Percentiles rank a stretch among this genome's conserved stretches.
Conservation (phyloP, 2,888 invertebrate species). For the Drosophila colorata region DNA sequence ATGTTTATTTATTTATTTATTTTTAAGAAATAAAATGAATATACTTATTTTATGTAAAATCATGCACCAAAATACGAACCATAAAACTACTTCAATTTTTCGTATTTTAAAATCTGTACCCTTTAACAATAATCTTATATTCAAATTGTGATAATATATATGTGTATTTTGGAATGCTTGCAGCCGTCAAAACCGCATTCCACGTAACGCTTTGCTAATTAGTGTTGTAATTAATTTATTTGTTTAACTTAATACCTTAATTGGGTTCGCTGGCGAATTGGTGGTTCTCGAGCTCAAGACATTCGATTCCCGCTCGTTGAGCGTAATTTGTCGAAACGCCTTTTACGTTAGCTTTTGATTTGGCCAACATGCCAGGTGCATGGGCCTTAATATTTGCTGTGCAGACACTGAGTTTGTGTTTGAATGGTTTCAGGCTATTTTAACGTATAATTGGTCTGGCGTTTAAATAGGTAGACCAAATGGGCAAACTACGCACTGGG, state of each 20-base stretch:
- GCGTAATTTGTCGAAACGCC: slow-evolving; percentile 47
- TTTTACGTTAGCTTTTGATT: slow-evolving; percentile 24
- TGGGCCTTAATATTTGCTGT: slow-evolving; percentile 1
- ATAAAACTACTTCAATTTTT: too few relatives aligned
- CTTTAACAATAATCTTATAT: background rate
- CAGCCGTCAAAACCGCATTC: slow-evolving; percentile 56
- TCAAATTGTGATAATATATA: background rate
- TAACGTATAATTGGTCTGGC: slow-evolving; percentile 28
- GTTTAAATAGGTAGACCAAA: slow-evolving; percentile 13
- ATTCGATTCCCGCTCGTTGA: slow-evolving; percentile 3
- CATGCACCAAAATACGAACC: too few relatives aligned
- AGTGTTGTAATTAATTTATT: slow-evolving; percentile 61
- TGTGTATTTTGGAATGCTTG: slow-evolving; percentile 30
- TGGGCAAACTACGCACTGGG: slow-evolving; percentile 3
- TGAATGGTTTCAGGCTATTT: background rate
- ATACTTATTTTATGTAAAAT: too few relatives aligned
- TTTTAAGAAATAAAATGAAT: too few relatives aligned
- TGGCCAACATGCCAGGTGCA: slow-evolving; percentile 31
- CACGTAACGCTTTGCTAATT: slow-evolving; percentile 57
- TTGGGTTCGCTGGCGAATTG: slow-evolving; percentile 38
- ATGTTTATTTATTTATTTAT: too few relatives aligned
- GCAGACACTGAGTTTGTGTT: slow-evolving; percentile 14
- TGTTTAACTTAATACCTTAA: slow-evolving; percentile 56
- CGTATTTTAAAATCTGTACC: too few relatives aligned
- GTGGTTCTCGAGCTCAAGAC: slow-evolving; percentile 51